phyloP scores from a whole-genome alignment of 2,888 invertebrate species.

The Macaria notata region DNA sequence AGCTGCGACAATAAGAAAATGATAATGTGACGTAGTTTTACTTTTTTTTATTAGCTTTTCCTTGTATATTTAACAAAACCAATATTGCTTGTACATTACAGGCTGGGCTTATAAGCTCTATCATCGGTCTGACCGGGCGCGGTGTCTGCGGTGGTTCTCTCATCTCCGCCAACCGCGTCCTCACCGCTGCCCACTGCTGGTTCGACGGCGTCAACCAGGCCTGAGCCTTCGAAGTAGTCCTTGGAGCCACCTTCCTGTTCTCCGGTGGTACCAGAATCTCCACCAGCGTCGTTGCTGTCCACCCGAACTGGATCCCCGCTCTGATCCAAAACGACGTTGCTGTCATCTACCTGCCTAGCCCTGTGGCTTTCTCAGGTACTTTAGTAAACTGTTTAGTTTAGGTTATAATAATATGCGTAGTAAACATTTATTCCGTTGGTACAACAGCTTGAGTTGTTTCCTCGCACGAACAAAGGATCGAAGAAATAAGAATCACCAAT shows the following conservation, averaged over 20 bases:
- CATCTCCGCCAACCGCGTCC: constrained; percentile 29
- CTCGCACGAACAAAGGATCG: too few relatives aligned
- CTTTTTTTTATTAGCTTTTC: neutral
- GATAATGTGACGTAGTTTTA: neutral
- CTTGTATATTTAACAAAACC: too few relatives aligned
- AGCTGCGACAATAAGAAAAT: too few relatives aligned
- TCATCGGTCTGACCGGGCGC: constrained; percentile 22
- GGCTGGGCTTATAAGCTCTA: constrained; percentile 45
- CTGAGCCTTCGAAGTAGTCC: constrained; percentile 41
- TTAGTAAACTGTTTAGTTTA: constrained; percentile 5
- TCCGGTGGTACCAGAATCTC: constrained; percentile 43
- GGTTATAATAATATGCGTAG: too few relatives aligned
- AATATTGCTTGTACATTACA: constrained; percentile 10
- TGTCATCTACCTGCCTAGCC: constrained; percentile 33
- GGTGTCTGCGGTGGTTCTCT: constrained; percentile 50
- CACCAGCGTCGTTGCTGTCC: constrained; percentile 37
- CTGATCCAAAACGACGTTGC: constrained; percentile 47
- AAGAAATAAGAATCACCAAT: too few relatives aligned
- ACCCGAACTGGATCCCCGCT: constrained; percentile 42
- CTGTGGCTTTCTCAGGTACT: constrained; percentile 31
- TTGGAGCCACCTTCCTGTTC: constrained; percentile 46
- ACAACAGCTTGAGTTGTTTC: too few relatives aligned
- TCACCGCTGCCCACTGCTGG: constrained; percentile 50
- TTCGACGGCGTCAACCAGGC: constrained; percentile 46
- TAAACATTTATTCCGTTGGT: too few relatives aligned